These are phyloP conservation scores for Lasioglossum marginatum DNA, from an alignment of 2,888 invertebrate genomes.

Conservation along the genomic window DNA sequence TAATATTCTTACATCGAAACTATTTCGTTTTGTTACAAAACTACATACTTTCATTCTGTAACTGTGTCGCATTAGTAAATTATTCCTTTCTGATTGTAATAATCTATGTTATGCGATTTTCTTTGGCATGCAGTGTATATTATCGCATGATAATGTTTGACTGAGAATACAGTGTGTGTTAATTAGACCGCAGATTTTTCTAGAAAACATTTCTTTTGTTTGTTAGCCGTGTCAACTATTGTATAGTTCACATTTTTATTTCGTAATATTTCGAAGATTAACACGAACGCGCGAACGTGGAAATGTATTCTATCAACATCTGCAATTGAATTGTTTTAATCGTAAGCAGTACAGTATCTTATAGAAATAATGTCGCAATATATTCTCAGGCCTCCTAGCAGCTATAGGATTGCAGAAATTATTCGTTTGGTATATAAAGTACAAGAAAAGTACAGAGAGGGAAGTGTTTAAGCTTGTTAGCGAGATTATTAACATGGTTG, in stretches of 20 bases:
- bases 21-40: constrained; percentile 49
- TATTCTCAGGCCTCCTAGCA: constrained; percentile 75
- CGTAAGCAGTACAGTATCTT: not conserved
- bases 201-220: not conserved
- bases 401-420: constrained; percentile 79
- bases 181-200: constrained; percentile 12
- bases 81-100: constrained; percentile 36
- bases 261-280: not conserved
- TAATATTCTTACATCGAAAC: constrained; percentile 27
- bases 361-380: constrained; percentile 49
- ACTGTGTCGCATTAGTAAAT: constrained; percentile 55
- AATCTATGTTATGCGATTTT: constrained; percentile 41
- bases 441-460: constrained; percentile 79
- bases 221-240: not conserved
- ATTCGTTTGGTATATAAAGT: constrained; percentile 78
- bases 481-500: constrained; percentile 88
- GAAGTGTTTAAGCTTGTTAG: constrained; percentile 82
- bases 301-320: not conserved
- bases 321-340: not conserved
- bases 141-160: constrained; percentile 19
- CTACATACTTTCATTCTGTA: constrained; percentile 42
- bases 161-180: constrained; percentile 38
- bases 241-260: not conserved
- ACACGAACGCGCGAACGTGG: not conserved
- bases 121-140: constrained; percentile 34